phyloP scores from a whole-genome alignment of 2,113 vertebrate genomes.

The Salvelinus alpinus region DNA sequence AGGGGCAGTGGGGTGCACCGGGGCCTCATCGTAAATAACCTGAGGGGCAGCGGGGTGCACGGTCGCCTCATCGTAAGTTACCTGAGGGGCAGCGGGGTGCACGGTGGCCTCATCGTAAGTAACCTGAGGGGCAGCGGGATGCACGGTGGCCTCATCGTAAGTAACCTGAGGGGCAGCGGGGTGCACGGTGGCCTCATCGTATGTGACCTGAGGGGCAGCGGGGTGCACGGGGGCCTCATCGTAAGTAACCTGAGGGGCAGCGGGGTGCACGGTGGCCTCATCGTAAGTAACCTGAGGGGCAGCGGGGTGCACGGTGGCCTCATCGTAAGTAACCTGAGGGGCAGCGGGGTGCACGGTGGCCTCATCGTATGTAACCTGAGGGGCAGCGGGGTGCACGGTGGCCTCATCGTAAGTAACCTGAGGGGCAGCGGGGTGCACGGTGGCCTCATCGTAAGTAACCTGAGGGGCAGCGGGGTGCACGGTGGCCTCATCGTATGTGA shows the following conservation, averaged over 20 bases:
- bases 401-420: conserved; percentile 72
- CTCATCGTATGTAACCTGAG: no score
- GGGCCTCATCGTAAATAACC: conserved; percentile 65
- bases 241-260: no score
- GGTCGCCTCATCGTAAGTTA: conserved; percentile 91
- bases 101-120: no score
- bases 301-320: conserved; percentile 95
- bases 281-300: conserved; percentile 82
- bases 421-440: conserved; percentile 95
- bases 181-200: conserved; percentile 96
- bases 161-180: conserved; percentile 92
- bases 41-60: conserved; percentile 93
- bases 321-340: conserved; percentile 78
- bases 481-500: no score
- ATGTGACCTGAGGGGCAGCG: conserved; percentile 56
- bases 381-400: no score
- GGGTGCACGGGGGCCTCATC: no score
- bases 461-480: neutral
- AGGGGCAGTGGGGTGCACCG: no score
- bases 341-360: no score
- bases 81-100: neutral
- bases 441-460: conserved; percentile 87
- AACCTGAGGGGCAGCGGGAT: no score
- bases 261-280: no score
- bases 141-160: no score